Conservation (phyloP, 2,888 invertebrate genomes). For the Entomobrya multifasciata region DNA sequence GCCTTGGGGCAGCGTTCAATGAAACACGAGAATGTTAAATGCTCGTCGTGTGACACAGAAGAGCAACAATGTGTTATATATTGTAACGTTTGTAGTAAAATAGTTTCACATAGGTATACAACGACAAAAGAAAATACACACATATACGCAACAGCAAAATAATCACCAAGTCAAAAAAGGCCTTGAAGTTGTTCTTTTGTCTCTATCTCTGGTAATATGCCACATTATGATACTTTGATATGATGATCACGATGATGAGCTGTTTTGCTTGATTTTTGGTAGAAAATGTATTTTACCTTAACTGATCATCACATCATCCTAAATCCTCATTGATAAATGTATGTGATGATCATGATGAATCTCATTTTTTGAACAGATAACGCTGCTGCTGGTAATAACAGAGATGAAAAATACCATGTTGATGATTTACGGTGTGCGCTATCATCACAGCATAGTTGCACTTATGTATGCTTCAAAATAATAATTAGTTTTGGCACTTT, state of each 20-base stretch:
- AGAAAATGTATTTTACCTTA: too few relatives aligned
- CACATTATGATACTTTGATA: slow-evolving; percentile 27
- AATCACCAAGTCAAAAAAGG: slow-evolving; percentile 48
- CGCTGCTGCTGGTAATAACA: background rate
- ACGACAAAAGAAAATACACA: slow-evolving; percentile 26
- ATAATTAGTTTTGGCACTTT: slow-evolving; percentile 70
- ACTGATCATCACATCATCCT: background rate
- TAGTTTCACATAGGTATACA: slow-evolving; percentile 14
- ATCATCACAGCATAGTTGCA: background rate
- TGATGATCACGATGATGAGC: slow-evolving; percentile 29
- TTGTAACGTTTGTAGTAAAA: background rate
- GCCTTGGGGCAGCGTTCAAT: slow-evolving; percentile 61
- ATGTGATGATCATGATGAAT: slow-evolving; percentile 36
- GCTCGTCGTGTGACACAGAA: slow-evolving; percentile 65
- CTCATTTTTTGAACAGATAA: slow-evolving; percentile 51
- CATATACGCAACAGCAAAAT: slow-evolving; percentile 29
- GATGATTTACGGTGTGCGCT: background rate
- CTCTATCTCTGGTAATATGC: slow-evolving; percentile 30
- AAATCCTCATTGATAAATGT: background rate
- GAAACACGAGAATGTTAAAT: slow-evolving; percentile 68
- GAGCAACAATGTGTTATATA: slow-evolving; percentile 41
- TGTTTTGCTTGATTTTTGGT: slow-evolving; percentile 34
- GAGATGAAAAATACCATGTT: background rate
- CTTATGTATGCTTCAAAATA: slow-evolving; percentile 27
- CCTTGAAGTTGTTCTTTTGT: slow-evolving; percentile 66